Evolutionary conservation across 2,888 invertebrate species (phyloP), one percentile per base, ranked within the genome.

Genomic region (Rotaria sp.): DNA sequence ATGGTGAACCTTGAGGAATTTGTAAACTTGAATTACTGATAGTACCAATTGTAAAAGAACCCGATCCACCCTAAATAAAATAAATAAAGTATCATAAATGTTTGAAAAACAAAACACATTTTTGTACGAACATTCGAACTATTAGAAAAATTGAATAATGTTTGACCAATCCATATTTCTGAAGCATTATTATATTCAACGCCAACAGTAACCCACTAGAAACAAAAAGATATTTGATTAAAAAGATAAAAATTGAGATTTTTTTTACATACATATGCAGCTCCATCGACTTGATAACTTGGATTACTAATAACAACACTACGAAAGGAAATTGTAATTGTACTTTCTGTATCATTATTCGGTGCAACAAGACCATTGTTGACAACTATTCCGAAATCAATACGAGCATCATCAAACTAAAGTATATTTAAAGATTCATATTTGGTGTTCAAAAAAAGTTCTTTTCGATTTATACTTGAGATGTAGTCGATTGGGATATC

Each of bases 191-290:
- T 88, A 88, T 90, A 91, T 87, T 90, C 90, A 0, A 90, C 90
- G 0, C 90, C 91, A 11, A 90, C 90, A 88, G 90, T 91, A 24
- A 91, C 89, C 90, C 90, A 91, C 88, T 90, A 90, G 8, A 86
- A 75, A 45, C 84, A 18, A 15, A 80, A 45, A 26, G 24, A 52
- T 50, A 50, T 50, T 50, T 50, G 13, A 50, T 50, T 50, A 18
- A 41, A 75, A 7, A 15, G 30, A 4, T 4, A 30, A 30, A 30
- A 1, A 59, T 30, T 30, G 18, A 15, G 4, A 26, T 15, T 13
- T 11, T 15, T 30, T 67, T 30, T 35, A 30, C 15, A 38, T 35
- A 67, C 67, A 35, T 67, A 67, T 67, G 35, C 2, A 35, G 67
- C 35, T 3, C 67, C 67, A 21, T 21, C 5, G 35, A 21, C 18